These are phyloP conservation scores for Australoheros facetus DNA, from an alignment of 2,797 vertebrate genomes.

Conservation along the genomic window DNA sequence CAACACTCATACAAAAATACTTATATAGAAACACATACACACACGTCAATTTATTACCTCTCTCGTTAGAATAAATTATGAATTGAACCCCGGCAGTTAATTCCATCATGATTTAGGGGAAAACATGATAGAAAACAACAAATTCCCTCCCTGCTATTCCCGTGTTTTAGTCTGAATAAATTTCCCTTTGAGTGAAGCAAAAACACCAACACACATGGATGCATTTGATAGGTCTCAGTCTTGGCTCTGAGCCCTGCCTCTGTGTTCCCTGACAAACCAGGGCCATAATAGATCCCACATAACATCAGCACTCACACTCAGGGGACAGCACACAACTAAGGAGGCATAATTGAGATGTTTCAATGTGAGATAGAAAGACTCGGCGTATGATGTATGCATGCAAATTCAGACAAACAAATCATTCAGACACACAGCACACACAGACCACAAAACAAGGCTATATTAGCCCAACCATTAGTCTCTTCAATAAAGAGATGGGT, in stretches of 20 bases:
- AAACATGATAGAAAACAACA: constrained; percentile 38
- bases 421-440: neutral
- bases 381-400: neutral
- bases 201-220: constrained; percentile 12
- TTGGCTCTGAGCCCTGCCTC: constrained; percentile 54
- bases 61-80: constrained; percentile 39
- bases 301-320: constrained; percentile 15
- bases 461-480: neutral
- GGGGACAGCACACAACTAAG: constrained; percentile 24
- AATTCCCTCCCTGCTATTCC: constrained; percentile 32
- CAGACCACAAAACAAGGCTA: neutral
- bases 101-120: constrained; percentile 42
- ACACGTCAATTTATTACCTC: constrained; percentile 10
- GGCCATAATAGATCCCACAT: constrained; percentile 46
- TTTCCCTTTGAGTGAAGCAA: constrained; percentile 1
- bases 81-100: constrained; percentile 12
- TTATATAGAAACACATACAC: neutral
- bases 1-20: neutral
- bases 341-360: constrained; percentile 58
- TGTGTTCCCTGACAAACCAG: constrained; percentile 51
- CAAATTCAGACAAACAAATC: constrained; percentile 40
- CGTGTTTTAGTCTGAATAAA: constrained; percentile 38
- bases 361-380: constrained; percentile 29
- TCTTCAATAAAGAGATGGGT: neutral
- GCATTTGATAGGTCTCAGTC: constrained; percentile 30